Evolutionary conservation across 2,888 invertebrate species (phyloP).

Genomic region (Drosophila pegasa): DNA sequence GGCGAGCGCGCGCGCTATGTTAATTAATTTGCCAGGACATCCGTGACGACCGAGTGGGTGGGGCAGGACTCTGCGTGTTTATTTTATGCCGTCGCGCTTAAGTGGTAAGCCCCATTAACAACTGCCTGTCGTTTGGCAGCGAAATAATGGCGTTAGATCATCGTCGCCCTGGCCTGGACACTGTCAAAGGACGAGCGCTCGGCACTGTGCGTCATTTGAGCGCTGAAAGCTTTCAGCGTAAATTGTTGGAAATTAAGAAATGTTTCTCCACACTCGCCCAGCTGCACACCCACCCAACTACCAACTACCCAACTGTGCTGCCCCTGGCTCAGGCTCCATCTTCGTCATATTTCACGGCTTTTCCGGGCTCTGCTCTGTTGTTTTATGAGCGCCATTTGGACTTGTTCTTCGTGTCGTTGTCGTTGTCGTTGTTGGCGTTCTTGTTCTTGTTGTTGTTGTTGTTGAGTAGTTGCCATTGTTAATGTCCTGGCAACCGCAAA

Average conservation of each 20-base stretch:
- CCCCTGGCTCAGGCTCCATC: conserved; percentile 53
- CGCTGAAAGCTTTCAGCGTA: conserved; percentile 79
- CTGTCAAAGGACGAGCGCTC: conserved; percentile 29
- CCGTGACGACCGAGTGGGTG: conserved; percentile 43
- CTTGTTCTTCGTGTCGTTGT: conserved; percentile 36
- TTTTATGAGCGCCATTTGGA: conserved; percentile 75
- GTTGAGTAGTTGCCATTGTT: conserved; percentile 65
- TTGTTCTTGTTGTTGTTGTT: conserved; percentile 25
- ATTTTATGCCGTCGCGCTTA: conserved; percentile 79
- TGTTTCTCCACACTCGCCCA: conserved; percentile 52
- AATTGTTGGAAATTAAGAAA: conserved; percentile 82
- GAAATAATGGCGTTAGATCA: conserved; percentile 81
- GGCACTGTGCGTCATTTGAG: conserved; percentile 72
- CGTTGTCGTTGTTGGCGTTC: conserved; percentile 17
- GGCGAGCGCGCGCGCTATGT: conserved; percentile 67
- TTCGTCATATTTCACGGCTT: conserved; percentile 73
- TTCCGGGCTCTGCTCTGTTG: conserved; percentile 67
- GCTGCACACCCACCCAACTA: conserved; percentile 38
- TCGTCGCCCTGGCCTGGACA: conserved; percentile 64
- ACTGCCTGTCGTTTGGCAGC: conserved; percentile 78
- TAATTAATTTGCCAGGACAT: conserved; percentile 82
- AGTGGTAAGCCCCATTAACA: conserved; percentile 82
- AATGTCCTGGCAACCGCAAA: conserved; percentile 81
- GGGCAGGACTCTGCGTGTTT: conserved; percentile 62
- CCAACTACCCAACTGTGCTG: conserved; percentile 25